Base-by-base conservation (phyloP, 2,888 invertebrate species). In the Corbicula japonica region DNA sequence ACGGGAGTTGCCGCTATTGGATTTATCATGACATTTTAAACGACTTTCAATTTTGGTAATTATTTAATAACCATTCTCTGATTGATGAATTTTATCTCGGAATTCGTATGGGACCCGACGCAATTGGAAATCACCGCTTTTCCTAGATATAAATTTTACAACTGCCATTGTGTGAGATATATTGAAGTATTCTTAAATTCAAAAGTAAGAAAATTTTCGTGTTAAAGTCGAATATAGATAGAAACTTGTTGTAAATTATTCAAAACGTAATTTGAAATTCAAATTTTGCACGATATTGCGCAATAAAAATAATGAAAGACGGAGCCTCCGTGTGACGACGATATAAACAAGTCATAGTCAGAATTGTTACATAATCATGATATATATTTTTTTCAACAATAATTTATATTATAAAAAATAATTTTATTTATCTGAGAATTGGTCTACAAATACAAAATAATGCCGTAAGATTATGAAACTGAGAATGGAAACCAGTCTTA, bases 21-120 rank as follows among this genome's bases (percentile, higher is more conserved):
- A 74, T 80, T 80, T 80, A 80, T 80, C 71, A 56, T 80, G 76
- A 66, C 74, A 62, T 70, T 76, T 72, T 74, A 72, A 70, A 72
- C 75, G 58, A 63, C 68, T 72, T 80, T 76, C 80, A 71, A 80
- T 80, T 66, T 72, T 54, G 56, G 28, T 80, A 72, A 80, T 80
- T 68, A 65, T 60, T 68, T 62, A 50, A 75, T 62, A 75, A 76
- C 72, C 41, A 70, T 41, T 38, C 52, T 54, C 28, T 44, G 68
- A 76, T 52, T 54, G 61, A 58, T 52, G 41, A 38, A 56, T 68
- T n/a, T 70, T 61, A 75, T 61, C 58, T 41, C 66, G 18, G 44
- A 38, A 74, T 46, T 28, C 75, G 46, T 63, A n/a, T n/a, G 58
- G 63, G 69, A 32, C 21, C n/a, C 30, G 15, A 23, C 4, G n/a